These are phyloP conservation scores for Reticulitermes speratus DNA, from an alignment of 1,140 invertebrate genomes.

Conservation along the genomic window DNA sequence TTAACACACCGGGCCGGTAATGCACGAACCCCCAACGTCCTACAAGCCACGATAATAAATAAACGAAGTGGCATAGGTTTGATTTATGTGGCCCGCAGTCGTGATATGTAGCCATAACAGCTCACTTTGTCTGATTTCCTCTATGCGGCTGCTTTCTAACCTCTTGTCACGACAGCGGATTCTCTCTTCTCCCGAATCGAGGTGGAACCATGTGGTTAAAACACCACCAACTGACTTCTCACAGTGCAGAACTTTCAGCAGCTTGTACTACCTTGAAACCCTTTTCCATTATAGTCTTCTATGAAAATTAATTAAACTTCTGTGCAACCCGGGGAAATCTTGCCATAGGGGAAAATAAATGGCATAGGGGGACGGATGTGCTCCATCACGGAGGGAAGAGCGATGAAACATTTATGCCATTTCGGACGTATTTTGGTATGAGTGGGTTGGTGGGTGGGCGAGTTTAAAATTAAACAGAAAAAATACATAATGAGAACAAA, in stretches of 20 bases:
- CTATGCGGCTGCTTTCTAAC: not conserved
- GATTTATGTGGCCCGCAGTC: not conserved
- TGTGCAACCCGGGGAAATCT: not conserved
- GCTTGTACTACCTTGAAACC: not conserved
- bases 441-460: not conserved
- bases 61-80: not conserved
- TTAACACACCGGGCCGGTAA: not conserved
- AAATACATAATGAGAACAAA: not conserved
- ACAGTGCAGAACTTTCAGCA: not conserved
- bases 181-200: not conserved
- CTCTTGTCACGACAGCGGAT: conserved; percentile 7
- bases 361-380: not conserved
- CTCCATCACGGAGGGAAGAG: not conserved
- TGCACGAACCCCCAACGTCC: not conserved
- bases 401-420: conserved; percentile 1
- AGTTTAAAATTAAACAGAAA: not conserved
- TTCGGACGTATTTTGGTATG: not conserved
- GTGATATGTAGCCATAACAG: conserved; percentile 1
- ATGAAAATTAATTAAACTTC: conserved; percentile 20
- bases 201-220: not conserved
- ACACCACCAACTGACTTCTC: not conserved
- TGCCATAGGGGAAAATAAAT: conserved; percentile 1
- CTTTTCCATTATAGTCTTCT: not conserved
- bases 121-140: conserved; percentile 15
- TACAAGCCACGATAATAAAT: not conserved